Base-by-base conservation (phyloP, 2,797 vertebrate species). In the Gila robusta region DNA sequence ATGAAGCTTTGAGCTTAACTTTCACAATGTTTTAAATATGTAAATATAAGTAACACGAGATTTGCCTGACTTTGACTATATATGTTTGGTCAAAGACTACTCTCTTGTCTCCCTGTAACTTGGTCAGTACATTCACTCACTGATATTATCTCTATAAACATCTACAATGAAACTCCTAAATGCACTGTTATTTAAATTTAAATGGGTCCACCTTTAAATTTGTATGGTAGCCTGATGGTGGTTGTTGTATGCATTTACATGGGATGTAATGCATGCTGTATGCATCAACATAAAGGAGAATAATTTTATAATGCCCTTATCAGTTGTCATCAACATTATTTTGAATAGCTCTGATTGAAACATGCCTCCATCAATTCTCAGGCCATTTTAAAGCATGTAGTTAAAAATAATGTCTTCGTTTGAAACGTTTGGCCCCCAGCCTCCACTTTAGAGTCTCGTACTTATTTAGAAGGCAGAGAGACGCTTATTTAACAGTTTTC, bases 401-500 rank as follows among this genome's bases (percentile, higher is more conserved):
- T 69, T 78, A 77, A 69, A 76, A 78, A 77, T 67, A 23, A 78
- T 84, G 11, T 41, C 62, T 6, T 47, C 14, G 39, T 71, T 84
- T 37, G 19, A 44, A 56, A 62, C 1, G n/a, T 39, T 78, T 71
- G 49, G 49, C 41, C 39, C 76, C 83, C 39, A 79, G 67, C 66
- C 67, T 79, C 76, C 39, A 79, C 39, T 72, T 37, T 67, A 56
- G 56, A 73, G 73, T 67, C 62, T 69, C 17, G 12, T 78, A 66
- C 35, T 35, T 54, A 37, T 85, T 79, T 49, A 47, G 54, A 79
- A 47, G 67, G 76, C 67, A 41, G 35, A 82, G 67, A 82, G 67
- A 28, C 7, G 35, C 67, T 62, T 85, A 85, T 85, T 85, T 79
- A 79, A 85, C 74, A 44, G 54, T 79, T 85, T 79, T 80, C 39